Base-by-base conservation (phyloP, 2,113 vertebrate genomes). In the Amblyornis subalaris region DNA sequence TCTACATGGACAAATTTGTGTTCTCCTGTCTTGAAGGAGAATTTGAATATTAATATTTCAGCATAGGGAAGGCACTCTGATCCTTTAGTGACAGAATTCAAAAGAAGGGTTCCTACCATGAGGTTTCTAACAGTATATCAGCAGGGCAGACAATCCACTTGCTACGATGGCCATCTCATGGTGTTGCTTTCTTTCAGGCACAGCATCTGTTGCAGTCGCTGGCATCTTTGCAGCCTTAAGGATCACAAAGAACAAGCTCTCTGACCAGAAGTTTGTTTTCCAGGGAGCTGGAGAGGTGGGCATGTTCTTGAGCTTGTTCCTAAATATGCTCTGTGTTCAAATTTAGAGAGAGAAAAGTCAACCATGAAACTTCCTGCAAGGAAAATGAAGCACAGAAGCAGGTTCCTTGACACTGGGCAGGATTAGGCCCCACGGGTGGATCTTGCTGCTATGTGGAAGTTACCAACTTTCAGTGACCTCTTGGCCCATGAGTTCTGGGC, bases 261-360 rank as follows among this genome's bases (percentile, higher is more conserved):
- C 98, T 54, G 98, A 99, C 86, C 99, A 99, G 45, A 99, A 97
- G 17, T 99, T 99, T 96, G 99, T 99, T 93, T 99, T 99, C 97
- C 99, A 99, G 96, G 99, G 99, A 71, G 99, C 99, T 24, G 99
- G 99, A 77, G 99, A 99, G 99, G 99, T 99, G 97, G 92, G 96
- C 88, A 14, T 64, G 7, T 57, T 80, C 47, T 40, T 62, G 18
- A 64, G 6, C 31, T 94, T 53, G 17, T 73, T 60, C 38, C 50
- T 76, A 65, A 75, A 60, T 58, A 62, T 14, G 33, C 22, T 61
- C 10, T 44, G 7, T 47, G 42, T 40, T 89, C 47, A 76, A 47
- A 47, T 80, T 40, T n/a, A 74, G 57, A 36, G 29, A 73, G 51
- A 73, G 21, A 74, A 75, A 82, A 87, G 14, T 40, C 29, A 78